Evolutionary conservation across 30 jellyfish, hydroid and myxozoan species (phyloP).

Genomic region (Pseudorhiza aurosa): DNA sequence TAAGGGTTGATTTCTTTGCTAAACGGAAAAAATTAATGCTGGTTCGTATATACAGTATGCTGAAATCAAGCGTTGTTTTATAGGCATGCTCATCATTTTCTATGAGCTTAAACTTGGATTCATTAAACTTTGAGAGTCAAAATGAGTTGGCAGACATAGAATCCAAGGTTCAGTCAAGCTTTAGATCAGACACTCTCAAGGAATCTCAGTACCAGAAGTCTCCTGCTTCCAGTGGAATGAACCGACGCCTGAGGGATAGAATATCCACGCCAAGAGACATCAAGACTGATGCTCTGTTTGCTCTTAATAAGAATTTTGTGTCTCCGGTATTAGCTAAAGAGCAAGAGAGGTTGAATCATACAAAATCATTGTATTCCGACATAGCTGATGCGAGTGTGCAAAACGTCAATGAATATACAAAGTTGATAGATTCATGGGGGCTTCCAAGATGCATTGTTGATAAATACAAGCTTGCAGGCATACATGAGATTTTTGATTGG

Average conservation of each 20-base stretch:
- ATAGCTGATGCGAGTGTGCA: background rate
- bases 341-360: background rate
- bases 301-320: background rate
- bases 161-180: background rate
- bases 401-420: background rate
- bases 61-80: too few relatives aligned
- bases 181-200: background rate
- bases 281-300: background rate
- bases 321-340: slow-evolving; percentile 38
- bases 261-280: slow-evolving; percentile 48
- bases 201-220: background rate
- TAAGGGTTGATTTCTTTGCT: too few relatives aligned
- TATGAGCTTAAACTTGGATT: background rate
- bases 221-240: background rate
- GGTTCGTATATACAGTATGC: too few relatives aligned
- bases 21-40: too few relatives aligned
- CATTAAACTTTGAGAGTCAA: slow-evolving; percentile 7
- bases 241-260: background rate
- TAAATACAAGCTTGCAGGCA: slow-evolving; percentile 72
- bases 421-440: slow-evolving; percentile 53
- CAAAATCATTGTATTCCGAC: background rate
- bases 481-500: slow-evolving; percentile 83
- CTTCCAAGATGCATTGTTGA: slow-evolving; percentile 69
- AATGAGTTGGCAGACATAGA: background rate
- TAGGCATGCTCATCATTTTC: background rate